These are phyloP conservation scores for Dasypogon diadema DNA, from an alignment of 2,888 invertebrate genomes.

Conservation along the genomic window DNA sequence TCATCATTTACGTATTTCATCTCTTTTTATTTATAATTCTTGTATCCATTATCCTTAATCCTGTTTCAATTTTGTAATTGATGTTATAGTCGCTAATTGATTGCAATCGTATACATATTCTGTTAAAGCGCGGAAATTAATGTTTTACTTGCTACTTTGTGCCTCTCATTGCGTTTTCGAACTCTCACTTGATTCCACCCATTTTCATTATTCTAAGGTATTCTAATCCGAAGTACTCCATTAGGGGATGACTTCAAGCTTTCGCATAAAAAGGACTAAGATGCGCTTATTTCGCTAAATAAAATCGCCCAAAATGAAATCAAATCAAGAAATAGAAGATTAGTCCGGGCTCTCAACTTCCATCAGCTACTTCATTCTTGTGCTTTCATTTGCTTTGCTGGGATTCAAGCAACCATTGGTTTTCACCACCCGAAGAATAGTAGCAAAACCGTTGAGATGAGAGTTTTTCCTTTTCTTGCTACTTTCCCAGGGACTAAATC, in stretches of 20 bases:
- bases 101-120: too few species aligned
- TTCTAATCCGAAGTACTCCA: constrained; percentile 56
- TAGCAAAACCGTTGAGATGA: constrained; percentile 25
- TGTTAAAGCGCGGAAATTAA: not conserved
- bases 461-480: constrained; percentile 24
- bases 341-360: constrained; percentile 50
- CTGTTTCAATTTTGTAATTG: too few species aligned
- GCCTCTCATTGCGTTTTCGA: constrained; percentile 38
- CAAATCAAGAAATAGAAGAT: constrained; percentile 57
- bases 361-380: constrained; percentile 37
- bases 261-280: constrained; percentile 55
- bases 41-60: too few species aligned
- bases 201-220: constrained; percentile 56
- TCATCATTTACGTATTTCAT: too few species aligned
- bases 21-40: too few species aligned
- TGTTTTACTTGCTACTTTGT: constrained; percentile 18
- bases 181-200: constrained; percentile 13
- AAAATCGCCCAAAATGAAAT: constrained; percentile 57
- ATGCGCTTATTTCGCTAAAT: constrained; percentile 57
- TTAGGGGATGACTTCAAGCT: constrained; percentile 55
- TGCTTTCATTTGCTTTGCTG: constrained; percentile 42
- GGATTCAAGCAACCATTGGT: constrained; percentile 9
- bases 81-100: too few species aligned
- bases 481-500: constrained; percentile 54
- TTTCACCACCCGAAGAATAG: constrained; percentile 38